Evolutionary conservation across 2,888 invertebrate species (phyloP).

Genomic region (Papilio elwesi): DNA sequence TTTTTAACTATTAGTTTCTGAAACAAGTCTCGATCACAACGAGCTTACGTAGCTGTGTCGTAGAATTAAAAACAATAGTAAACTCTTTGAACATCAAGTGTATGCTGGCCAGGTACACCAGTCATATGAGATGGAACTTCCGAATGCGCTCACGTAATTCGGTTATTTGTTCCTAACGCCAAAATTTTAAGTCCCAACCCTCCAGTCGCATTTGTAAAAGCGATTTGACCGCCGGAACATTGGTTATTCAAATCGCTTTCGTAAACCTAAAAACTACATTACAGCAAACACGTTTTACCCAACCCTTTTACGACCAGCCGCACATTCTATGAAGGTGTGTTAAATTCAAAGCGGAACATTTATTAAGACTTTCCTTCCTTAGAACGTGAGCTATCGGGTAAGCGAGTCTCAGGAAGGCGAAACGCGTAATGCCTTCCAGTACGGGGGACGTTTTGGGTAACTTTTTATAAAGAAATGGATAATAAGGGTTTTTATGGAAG

Average conservation of each 20-base stretch:
- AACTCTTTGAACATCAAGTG: background rate
- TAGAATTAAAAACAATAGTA: background rate
- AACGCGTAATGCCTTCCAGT: constrained; percentile 10
- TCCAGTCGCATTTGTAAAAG: background rate
- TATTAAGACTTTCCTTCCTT: constrained; percentile 12
- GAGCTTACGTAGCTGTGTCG: background rate
- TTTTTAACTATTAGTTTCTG: constrained; percentile 16
- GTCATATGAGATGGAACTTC: no score
- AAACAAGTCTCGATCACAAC: constrained; percentile 1
- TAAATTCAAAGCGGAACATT: background rate
- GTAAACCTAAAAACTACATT: constrained; percentile 14
- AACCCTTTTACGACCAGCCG: background rate
- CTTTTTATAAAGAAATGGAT: background rate
- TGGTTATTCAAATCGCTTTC: constrained; percentile 9
- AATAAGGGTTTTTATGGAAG: no score
- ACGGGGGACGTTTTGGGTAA: background rate
- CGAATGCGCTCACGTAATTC: no score
- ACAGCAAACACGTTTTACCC: constrained; percentile 8
- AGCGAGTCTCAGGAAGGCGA: background rate
- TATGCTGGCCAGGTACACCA: no score
- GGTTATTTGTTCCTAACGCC: no score
- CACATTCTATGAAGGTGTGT: background rate
- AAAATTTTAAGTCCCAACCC: no score
- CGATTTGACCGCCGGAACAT: background rate
- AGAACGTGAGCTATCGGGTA: background rate